Percentiles rank a stretch among this genome's conserved stretches.
phyloP scores from a whole-genome alignment of 2,888 invertebrate species.

The Octonoba sinensis region DNA sequence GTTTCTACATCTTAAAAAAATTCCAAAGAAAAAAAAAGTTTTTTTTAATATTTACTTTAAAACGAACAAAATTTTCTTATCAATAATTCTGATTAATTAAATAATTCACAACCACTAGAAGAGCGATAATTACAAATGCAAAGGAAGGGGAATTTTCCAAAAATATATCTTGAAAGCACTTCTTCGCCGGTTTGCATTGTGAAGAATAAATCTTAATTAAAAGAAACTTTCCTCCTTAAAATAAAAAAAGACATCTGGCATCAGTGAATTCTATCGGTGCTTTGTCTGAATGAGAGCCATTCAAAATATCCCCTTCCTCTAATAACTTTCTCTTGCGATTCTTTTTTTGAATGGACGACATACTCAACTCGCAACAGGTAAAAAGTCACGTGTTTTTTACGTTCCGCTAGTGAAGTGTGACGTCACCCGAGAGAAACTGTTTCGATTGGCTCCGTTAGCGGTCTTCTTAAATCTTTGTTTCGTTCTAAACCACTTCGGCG shows the following conservation, averaged over 20 bases:
- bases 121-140: too few relatives aligned
- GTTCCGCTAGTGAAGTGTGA: constrained; percentile 50
- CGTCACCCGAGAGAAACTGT: constrained; percentile 30
- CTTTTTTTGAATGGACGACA: constrained; percentile 50
- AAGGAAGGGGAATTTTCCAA: too few relatives aligned
- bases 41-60: too few relatives aligned
- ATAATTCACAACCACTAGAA: too few relatives aligned
- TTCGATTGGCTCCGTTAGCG: constrained; percentile 43
- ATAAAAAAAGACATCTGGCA: neutral
- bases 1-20: too few relatives aligned
- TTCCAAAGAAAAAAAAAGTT: too few relatives aligned
- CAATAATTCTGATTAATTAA: too few relatives aligned
- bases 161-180: too few relatives aligned
- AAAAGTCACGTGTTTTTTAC: constrained; percentile 33
- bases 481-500: constrained; percentile 20
- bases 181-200: too few relatives aligned
- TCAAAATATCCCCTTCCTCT: neutral
- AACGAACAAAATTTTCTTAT: too few relatives aligned
- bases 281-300: constrained; percentile 7
- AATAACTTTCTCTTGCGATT: constrained; percentile 47
- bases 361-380: constrained; percentile 47
- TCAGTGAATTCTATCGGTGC: neutral
- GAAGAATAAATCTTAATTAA: too few relatives aligned
- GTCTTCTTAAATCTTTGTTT: constrained; percentile 36
- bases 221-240: too few relatives aligned